These are phyloP conservation scores for Centropyge bicolor DNA, from an alignment of 2,797 vertebrate species.

Conservation along the genomic window DNA sequence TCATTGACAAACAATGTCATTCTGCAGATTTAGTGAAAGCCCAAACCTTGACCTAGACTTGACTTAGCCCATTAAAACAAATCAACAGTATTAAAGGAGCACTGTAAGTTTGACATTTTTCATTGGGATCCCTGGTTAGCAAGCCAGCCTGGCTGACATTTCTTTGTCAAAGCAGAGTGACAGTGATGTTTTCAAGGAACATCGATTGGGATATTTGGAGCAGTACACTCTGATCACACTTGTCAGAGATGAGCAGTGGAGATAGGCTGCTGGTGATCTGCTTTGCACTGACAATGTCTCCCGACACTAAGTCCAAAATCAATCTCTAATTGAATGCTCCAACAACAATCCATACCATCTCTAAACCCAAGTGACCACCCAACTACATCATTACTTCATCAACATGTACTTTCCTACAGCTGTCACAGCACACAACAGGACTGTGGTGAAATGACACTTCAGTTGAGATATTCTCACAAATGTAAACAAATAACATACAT, in stretches of 20 bases:
- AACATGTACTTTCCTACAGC: conserved; percentile 37
- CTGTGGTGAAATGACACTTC: neutral
- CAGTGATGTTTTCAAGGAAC: conserved; percentile 61
- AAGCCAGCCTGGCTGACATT: conserved; percentile 20
- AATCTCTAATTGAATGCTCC: conserved; percentile 74
- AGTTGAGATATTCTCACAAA: neutral
- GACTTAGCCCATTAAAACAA: conserved; percentile 27
- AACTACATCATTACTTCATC: conserved; percentile 60
- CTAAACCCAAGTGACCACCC: conserved; percentile 61
- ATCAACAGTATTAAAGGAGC: conserved; percentile 36
- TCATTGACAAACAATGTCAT: too few relatives aligned
- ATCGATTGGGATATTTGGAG: conserved; percentile 62
- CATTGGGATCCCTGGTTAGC: conserved; percentile 2
- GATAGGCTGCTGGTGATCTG: conserved; percentile 65
- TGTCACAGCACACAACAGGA: conserved; percentile 26
- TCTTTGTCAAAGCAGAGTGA: conserved; percentile 46
- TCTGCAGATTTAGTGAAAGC: neutral
- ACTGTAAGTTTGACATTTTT: conserved; percentile 14
- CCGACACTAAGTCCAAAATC: conserved; percentile 77
- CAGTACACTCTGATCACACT: conserved; percentile 61
- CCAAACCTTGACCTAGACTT: neutral
- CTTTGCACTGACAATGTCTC: conserved; percentile 70
- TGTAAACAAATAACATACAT: too few relatives aligned
- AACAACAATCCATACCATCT: conserved; percentile 74
- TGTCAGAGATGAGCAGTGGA: conserved; percentile 57